Evolutionary conservation across 2,113 vertebrate species (phyloP), one percentile per base, ranked within the genome.

Genomic region (Syrmaticus mikado): DNA sequence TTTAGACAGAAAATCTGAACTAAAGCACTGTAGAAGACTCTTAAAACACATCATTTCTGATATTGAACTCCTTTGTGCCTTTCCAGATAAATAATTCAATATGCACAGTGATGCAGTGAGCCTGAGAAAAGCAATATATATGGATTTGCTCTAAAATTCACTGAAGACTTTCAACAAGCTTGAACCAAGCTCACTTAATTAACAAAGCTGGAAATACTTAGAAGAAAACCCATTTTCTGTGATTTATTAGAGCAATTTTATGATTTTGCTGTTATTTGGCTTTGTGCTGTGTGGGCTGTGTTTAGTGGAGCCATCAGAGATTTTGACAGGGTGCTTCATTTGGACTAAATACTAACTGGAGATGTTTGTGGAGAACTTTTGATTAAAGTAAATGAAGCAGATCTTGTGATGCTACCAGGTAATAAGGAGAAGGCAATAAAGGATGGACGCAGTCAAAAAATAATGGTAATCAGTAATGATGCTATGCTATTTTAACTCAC

Each of bases 361-460:
- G 84, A 61, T 89, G 53, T 92, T 93, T 94, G 78, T 28, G 8
- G 86, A 90, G 73, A 83, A 65, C 38, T 83, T 88, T 21, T 95
- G 85, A 95, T 93, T 90, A 90, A 93, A 95, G 80, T 58, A 96
- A 96, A 96, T 89, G 87, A 93, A 96, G 86, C 93, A 90, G 67
- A 94, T 75, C 46, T 73, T 90, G 52, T 62, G 55, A 75, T 90
- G 68, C 43, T 88, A 30, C 36, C 86, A 80, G 81, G 27, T 95
- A 90, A 92, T 60, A 58, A 3, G 17, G 84, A 74, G 46, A 91
- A 81, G 62, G 70, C 79, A 88, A 20, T 87, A 96, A 95, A 52
- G 58, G 91, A 80, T 68, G 83, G 87, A 67, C 64, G 45, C 60
- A 45, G 74, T 53, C 41, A 75, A 76, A 91, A 80, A 52, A 19